Percentiles rank a stretch among this genome's conserved stretches.
phyloP scores from a whole-genome alignment of 2,888 invertebrate genomes.

The Synanthedon vespiformis region DNA sequence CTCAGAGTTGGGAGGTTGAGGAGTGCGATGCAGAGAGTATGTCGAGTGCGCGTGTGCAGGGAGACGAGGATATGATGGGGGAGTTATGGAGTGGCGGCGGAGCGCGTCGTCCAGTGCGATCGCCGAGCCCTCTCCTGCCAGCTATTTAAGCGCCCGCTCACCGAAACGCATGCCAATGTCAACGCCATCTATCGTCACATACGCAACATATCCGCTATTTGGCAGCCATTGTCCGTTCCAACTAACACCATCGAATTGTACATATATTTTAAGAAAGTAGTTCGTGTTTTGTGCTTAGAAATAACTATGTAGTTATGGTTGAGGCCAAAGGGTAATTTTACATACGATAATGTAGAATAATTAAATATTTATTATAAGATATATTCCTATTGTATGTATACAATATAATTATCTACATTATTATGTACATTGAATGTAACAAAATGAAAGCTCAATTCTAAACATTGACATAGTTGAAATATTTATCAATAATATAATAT shows the following conservation, averaged over 20 bases:
- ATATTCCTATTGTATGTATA: background rate
- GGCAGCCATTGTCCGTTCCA: conserved; percentile 18
- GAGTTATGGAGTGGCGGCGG: conserved; percentile 63
- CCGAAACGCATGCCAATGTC: conserved; percentile 2
- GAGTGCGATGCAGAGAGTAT: conserved; percentile 69
- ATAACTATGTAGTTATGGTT: conserved; percentile 2
- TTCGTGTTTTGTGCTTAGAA: conserved; percentile 1
- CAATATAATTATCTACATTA: background rate
- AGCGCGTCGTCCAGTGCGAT: conserved; percentile 48
- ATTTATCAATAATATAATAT: background rate
- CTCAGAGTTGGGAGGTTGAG: conserved; percentile 69
- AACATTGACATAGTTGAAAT: conserved; percentile 11
- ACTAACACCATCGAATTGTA: conserved; percentile 8
- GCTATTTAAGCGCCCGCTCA: conserved; percentile 30
- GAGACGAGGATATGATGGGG: conserved; percentile 74
- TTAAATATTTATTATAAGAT: background rate
- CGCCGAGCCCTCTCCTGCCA: conserved; percentile 55
- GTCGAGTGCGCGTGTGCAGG: conserved; percentile 71
- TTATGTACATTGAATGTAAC: conserved; percentile 9
- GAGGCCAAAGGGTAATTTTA: conserved; percentile 4
- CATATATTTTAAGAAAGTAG: background rate
- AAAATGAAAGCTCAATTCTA: conserved; percentile 48
- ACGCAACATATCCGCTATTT: conserved; percentile 28
- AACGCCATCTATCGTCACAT: background rate
- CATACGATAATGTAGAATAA: background rate